Percentiles rank a stretch among this genome's conserved stretches.
These are phyloP conservation scores for Cynaeus angustus DNA, from an alignment of 2,888 invertebrate species.

Conservation along the genomic window DNA sequence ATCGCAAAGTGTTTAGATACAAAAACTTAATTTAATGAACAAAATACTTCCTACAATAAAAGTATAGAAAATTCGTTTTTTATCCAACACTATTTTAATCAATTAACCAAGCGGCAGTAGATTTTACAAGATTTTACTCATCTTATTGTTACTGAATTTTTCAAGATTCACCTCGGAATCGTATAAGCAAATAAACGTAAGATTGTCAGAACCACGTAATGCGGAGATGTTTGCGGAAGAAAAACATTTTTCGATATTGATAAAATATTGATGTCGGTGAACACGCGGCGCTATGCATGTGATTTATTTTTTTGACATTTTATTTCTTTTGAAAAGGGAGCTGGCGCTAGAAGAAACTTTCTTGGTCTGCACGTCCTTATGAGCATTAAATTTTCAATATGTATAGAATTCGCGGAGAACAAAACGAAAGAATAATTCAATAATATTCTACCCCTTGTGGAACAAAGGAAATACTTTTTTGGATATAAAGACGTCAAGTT, in stretches of 20 bases:
- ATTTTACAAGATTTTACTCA: too few relatives aligned
- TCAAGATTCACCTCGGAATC: too few relatives aligned
- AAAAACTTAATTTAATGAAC: too few relatives aligned
- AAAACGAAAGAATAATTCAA: conserved; percentile 24
- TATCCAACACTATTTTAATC: too few relatives aligned
- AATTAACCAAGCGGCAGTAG: too few relatives aligned
- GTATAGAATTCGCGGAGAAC: conserved; percentile 9
- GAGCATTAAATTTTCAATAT: conserved; percentile 36
- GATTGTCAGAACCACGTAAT: conserved; percentile 11
- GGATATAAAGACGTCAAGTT: neutral
- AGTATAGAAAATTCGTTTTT: too few relatives aligned
- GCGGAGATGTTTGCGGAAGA: neutral
- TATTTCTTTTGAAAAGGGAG: conserved; percentile 23
- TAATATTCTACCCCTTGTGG: conserved; percentile 12
- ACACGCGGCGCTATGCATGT: conserved; percentile 14
- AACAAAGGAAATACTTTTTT: conserved; percentile 23
- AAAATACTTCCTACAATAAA: too few relatives aligned
- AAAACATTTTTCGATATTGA: conserved; percentile 35
- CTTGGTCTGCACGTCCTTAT: conserved; percentile 3
- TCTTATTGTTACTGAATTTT: too few relatives aligned
- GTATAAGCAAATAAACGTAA: too few relatives aligned
- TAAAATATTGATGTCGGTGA: conserved; percentile 27
- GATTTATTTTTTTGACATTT: conserved; percentile 32
- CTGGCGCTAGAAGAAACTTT: conserved; percentile 13
- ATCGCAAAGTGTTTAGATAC: too few relatives aligned